Percentiles rank a stretch among this genome's conserved stretches.
Evolutionary conservation across 2,113 vertebrate genomes (phyloP).

Genomic region (Lates calcarifer): DNA sequence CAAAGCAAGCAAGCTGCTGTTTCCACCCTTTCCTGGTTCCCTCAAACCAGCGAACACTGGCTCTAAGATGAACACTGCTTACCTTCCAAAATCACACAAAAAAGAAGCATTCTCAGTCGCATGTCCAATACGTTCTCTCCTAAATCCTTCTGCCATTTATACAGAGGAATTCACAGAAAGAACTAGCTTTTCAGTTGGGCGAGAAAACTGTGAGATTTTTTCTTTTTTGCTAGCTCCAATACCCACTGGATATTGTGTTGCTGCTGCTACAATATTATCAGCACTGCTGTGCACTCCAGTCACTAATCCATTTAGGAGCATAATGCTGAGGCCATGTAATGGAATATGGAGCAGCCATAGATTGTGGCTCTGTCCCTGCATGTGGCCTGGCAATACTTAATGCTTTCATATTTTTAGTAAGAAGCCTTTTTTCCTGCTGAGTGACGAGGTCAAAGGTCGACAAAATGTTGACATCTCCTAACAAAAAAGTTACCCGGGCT

Average conservation of each 20-base stretch:
- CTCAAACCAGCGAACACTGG: conserved; percentile 15
- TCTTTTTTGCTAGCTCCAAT: conserved; percentile 8
- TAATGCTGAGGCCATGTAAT: conserved; percentile 77
- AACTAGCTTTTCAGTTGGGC: conserved; percentile 17
- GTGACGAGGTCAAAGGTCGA: conserved; percentile 69
- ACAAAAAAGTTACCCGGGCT: conserved; percentile 47
- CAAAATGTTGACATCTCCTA: conserved; percentile 53
- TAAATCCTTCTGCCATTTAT: conserved; percentile 24
- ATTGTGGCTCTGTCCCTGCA: conserved; percentile 56
- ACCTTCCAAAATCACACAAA: conserved; percentile 12
- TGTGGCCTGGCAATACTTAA: conserved; percentile 38
- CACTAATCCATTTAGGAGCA: conserved; percentile 78
- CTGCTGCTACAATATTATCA: conserved; percentile 67
- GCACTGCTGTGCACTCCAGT: conserved; percentile 64
- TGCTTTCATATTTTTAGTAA: conserved; percentile 56
- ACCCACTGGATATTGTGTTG: conserved; percentile 53
- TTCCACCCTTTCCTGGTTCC: conserved; percentile 15
- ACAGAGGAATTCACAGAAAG: conserved; percentile 9
- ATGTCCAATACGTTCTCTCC: neutral
- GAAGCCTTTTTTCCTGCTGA: conserved; percentile 11
- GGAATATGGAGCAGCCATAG: conserved; percentile 64
- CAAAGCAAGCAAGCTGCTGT: conserved; percentile 86
- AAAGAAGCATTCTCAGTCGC: neutral
- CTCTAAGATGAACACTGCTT: conserved; percentile 30
- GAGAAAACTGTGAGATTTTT: conserved; percentile 24